Conservation (phyloP, 2,888 invertebrate genomes). For the Myopa tessellatipennis region DNA sequence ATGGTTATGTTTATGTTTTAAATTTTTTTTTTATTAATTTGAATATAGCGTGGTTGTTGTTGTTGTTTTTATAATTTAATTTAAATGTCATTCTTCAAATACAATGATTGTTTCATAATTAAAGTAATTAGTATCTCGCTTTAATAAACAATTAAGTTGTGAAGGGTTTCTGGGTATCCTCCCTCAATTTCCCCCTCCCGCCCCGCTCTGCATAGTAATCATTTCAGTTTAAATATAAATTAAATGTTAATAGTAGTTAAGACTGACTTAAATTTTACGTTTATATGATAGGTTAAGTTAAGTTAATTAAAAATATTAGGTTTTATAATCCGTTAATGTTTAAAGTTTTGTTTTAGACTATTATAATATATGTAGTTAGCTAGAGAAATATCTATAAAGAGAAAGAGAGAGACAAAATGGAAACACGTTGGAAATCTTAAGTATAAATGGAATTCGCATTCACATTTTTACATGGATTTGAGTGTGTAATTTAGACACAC, state of each 20-base stretch:
- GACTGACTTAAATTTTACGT: background rate
- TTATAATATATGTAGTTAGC: constrained; percentile 7
- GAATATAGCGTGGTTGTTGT: too few species aligned
- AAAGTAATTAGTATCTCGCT: constrained; percentile 19
- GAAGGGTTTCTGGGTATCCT: constrained; percentile 19
- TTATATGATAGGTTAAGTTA: constrained; percentile 3
- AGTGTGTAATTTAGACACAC: background rate
- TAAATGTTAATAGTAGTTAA: constrained; percentile 27
- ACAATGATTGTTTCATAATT: constrained; percentile 12
- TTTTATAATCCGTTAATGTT: constrained; percentile 6
- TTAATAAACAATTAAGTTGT: constrained; percentile 16
- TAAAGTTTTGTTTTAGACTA: background rate
- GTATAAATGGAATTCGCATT: too few species aligned
- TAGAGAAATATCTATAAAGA: too few species aligned
- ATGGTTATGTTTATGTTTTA: too few species aligned
- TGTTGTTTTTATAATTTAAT: background rate
- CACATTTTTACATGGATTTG: too few species aligned
- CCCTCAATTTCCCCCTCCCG: too few species aligned
- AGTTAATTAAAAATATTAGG: constrained; percentile 25
- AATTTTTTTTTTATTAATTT: too few species aligned
- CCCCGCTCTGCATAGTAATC: background rate
- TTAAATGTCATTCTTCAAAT: constrained; percentile 1
- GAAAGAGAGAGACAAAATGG: constrained; percentile 7
- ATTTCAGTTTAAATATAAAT: constrained; percentile 21
- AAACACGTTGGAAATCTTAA: constrained; percentile 8